A percentile compares a stretch with the other conserved stretches of the same genome.
phyloP scores from a whole-genome alignment of 2,888 invertebrate genomes.

The Scaeva pyrastri region DNA sequence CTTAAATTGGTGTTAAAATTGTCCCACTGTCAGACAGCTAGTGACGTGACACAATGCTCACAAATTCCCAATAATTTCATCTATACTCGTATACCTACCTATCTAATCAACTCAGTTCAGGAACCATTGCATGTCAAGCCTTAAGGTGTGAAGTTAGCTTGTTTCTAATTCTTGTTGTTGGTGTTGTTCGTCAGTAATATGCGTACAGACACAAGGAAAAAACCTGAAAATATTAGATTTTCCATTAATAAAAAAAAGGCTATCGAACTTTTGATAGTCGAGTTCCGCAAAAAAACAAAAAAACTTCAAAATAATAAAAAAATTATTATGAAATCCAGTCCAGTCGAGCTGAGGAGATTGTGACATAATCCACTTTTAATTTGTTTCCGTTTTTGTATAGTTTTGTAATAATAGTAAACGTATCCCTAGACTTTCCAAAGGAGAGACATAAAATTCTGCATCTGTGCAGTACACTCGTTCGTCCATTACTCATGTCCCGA shows the following conservation, averaged over 20 bases:
- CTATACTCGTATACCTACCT: no score
- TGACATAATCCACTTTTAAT: conserved; percentile 74
- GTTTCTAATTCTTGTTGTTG: no score
- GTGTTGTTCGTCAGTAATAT: background rate
- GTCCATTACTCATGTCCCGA: conserved; percentile 69
- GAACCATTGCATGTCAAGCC: conserved; percentile 29
- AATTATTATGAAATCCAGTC: background rate
- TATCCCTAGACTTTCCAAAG: background rate
- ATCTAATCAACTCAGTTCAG: background rate
- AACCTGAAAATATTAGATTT: conserved; percentile 10
- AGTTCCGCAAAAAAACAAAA: background rate
- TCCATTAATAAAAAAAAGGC: conserved; percentile 31
- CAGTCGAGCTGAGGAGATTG: conserved; percentile 21
- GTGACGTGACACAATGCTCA: conserved; percentile 11
- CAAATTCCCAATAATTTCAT: background rate
- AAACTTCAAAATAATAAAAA: background rate
- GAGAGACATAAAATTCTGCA: conserved; percentile 48
- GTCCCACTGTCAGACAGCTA: background rate
- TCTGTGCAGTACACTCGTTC: conserved; percentile 6
- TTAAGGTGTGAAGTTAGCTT: conserved; percentile 20
- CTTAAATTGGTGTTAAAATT: background rate
- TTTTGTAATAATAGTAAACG: background rate
- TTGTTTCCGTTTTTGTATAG: conserved; percentile 65
- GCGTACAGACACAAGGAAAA: background rate
- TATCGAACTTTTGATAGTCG: conserved; percentile 15